Conservation (phyloP, 1,140 invertebrate species). For the Hyphantria cunea region DNA sequence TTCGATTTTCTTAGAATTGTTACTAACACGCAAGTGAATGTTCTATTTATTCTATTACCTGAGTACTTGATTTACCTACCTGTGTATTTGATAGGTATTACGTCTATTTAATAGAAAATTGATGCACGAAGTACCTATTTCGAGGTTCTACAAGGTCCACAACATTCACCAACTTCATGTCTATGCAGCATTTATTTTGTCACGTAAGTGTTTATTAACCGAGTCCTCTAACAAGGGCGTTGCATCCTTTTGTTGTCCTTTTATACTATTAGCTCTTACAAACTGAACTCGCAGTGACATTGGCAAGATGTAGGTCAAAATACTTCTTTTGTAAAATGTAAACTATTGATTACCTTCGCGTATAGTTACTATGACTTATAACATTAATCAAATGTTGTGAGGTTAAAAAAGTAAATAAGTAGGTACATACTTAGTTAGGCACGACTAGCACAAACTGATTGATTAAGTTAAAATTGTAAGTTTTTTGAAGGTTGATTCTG, state of each 20-base stretch:
- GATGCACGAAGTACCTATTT: conserved; percentile 13
- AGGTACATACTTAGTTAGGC: no score
- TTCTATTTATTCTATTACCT: no score
- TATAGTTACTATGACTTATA: neutral
- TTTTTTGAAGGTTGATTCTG: no score
- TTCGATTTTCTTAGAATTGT: no score
- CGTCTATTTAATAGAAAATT: conserved; percentile 9
- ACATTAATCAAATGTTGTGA: neutral
- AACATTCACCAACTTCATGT: conserved; percentile 31
- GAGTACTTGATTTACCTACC: no score
- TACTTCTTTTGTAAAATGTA: neutral
- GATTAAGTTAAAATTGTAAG: no score
- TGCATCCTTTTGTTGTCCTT: neutral
- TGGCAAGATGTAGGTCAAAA: neutral
- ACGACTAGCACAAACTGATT: no score
- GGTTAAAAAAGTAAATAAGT: no score
- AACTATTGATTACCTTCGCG: no score
- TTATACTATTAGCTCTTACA: neutral
- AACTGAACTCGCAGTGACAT: conserved; percentile 1
- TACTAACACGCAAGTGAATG: no score
- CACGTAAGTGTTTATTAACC: neutral
- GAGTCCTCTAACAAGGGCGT: neutral
- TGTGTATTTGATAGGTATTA: no score
- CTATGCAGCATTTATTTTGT: conserved; percentile 6
- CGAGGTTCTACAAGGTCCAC: conserved; percentile 26